Evolutionary conservation across 2,113 vertebrate genomes (phyloP).

Genomic region (Mobula birostris): DNA sequence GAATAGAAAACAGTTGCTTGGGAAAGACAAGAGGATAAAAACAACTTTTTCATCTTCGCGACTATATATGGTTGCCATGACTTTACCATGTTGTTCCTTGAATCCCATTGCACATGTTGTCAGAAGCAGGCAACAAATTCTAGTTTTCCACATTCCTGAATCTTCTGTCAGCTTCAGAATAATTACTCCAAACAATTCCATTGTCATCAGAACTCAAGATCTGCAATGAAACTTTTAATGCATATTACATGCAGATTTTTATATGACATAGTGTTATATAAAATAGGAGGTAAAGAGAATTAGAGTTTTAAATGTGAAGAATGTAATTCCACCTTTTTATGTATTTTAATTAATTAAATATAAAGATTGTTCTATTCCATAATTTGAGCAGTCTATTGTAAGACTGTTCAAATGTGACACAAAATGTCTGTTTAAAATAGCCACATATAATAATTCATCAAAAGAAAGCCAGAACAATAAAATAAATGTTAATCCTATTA

Average conservation of each 20-base stretch:
- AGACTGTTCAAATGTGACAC: neutral
- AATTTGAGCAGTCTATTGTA: neutral
- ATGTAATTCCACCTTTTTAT: neutral
- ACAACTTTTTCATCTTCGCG: too few relatives aligned
- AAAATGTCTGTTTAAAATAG: neutral
- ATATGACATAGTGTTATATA: neutral
- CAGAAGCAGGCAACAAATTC: too few relatives aligned
- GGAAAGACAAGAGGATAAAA: neutral
- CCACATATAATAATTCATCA: neutral
- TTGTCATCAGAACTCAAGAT: too few relatives aligned
- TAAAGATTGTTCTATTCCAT: neutral
- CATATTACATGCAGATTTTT: neutral
- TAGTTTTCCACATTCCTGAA: too few relatives aligned
- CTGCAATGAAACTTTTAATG: neutral
- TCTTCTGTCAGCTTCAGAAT: too few relatives aligned
- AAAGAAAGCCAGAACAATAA: neutral
- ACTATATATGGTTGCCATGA: too few relatives aligned
- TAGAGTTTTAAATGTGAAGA: neutral
- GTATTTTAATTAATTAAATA: neutral
- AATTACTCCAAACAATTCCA: too few relatives aligned
- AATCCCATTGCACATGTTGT: too few relatives aligned
- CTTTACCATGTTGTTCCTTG: too few relatives aligned
- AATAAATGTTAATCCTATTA: neutral
- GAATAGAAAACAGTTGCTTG: neutral
- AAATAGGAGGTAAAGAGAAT: neutral